Evolutionary conservation across 2,113 vertebrate genomes (phyloP), one percentile per base, ranked within the genome.

Genomic region (Pimephales promelas): DNA sequence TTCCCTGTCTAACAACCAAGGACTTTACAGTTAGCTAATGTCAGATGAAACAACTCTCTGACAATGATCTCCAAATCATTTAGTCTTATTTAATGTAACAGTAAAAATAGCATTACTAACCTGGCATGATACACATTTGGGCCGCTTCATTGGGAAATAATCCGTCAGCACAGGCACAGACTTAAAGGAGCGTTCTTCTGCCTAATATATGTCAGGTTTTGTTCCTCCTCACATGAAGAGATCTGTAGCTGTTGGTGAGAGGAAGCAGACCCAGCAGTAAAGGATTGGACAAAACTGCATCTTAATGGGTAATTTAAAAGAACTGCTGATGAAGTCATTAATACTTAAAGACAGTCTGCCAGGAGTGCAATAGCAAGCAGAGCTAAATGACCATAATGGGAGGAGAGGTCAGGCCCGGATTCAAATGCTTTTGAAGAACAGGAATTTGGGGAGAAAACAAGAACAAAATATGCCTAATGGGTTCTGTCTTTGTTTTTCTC

Each of bases 311-410:
- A 86, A 86, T 87, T 87, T 90, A 81, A 72, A 85, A 82, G 86
- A 88, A 89, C 61, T 88, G 89, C 89, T 89, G 88, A 90, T 90
- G 89, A 83, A 68, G 57, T 85, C 86, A 90, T 90, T 90, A 90
- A 90, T 90, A 88, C 81, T 90, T 89, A 88, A 90, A 90, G 86
- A 83, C 86, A 59, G 80, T 78, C 18, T 78, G 83, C 79, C 81
- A 80, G 79, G 75, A 78, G 78, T 68, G 88, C 86, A 84, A 85
- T 83, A 88, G 85, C 85, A 61, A 88, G 85, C 83, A 24, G 72
- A 52, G 73, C 78, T 81, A 81, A 87, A 88, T 61, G 78, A 81
- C 62, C 68, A 43, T 76, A 83, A 89, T 88, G 78, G 87, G 77
- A 49, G 85, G 49, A 86, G 72, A 75, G 83, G 85, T 85, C 86